Evolutionary conservation across 2,113 vertebrate genomes (phyloP).

Genomic region (Alethe diademata): DNA sequence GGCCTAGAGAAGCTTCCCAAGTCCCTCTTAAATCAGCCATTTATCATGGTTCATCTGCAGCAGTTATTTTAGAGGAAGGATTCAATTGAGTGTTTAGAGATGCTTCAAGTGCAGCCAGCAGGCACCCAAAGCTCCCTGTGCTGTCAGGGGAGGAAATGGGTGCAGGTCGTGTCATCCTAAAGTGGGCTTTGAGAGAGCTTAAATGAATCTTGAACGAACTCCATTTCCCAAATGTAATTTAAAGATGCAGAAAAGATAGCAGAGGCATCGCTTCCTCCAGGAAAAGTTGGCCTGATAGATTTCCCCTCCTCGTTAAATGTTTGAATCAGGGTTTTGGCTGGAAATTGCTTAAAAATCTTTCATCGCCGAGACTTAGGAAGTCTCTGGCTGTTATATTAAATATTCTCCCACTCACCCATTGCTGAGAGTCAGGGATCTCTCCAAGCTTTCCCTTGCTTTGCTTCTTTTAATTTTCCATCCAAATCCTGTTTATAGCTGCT

Average conservation of each 20-base stretch:
- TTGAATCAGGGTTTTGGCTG: neutral
- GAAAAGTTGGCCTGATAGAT: neutral
- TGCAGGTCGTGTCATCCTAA: neutral
- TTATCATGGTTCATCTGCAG: neutral
- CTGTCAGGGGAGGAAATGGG: neutral
- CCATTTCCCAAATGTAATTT: constrained; percentile 6
- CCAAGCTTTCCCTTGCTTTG: neutral
- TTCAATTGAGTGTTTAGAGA: neutral
- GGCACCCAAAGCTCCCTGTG: neutral
- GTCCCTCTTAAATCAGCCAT: neutral
- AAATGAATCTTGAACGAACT: neutral
- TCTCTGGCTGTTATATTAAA: neutral
- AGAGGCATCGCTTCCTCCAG: neutral
- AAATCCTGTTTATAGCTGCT: neutral
- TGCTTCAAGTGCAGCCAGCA: neutral
- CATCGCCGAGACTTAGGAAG: neutral
- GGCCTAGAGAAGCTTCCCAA: neutral
- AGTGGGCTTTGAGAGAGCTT: neutral
- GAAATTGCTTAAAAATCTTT: neutral
- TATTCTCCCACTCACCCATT: neutral
- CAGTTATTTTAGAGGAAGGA: neutral
- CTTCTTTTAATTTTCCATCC: neutral
- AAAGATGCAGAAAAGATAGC: neutral
- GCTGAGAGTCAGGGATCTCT: neutral
- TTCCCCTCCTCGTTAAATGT: neutral